Evolutionary conservation across 2,113 vertebrate genomes (phyloP).

Genomic region (Tyrannus savana): DNA sequence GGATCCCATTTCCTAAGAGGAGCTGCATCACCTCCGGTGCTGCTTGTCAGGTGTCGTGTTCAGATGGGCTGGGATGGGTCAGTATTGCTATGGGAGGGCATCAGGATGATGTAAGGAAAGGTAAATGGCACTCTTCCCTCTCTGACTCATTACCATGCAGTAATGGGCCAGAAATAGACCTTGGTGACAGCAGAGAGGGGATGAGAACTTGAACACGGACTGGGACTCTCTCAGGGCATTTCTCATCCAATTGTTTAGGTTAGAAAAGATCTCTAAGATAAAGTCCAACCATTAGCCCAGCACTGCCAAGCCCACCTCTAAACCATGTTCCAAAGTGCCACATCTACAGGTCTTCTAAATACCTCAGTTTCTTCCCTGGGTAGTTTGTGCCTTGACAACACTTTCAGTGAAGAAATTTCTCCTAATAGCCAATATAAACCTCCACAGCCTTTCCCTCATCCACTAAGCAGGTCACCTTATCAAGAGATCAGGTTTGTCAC

Average conservation of each 20-base stretch:
- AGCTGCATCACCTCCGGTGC: neutral
- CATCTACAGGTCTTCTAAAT: neutral
- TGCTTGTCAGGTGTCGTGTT: neutral
- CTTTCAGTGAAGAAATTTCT: neutral
- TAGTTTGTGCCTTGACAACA: neutral
- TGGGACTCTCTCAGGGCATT: neutral
- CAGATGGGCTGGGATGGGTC: slow-evolving; percentile 41
- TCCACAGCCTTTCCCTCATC: neutral
- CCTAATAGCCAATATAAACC: neutral
- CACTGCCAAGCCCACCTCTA: neutral
- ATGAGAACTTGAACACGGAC: neutral
- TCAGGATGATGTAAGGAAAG: slow-evolving; percentile 46
- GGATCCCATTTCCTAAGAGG: neutral
- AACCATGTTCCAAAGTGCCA: neutral
- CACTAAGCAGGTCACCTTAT: neutral
- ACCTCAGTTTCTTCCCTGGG: neutral
- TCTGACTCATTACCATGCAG: slow-evolving; percentile 58
- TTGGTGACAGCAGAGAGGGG: slow-evolving; percentile 36
- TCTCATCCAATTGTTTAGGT: neutral
- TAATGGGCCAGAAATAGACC: slow-evolving; percentile 50
- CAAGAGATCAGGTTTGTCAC: neutral
- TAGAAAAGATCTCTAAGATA: neutral
- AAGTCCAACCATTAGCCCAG: neutral
- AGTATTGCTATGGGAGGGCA: slow-evolving; percentile 37
- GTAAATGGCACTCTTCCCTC: slow-evolving; percentile 58